A percentile compares a stretch with the other conserved stretches of the same genome.
Evolutionary conservation across 1,140 invertebrate species (phyloP).

Genomic region (Aphelinus certus): DNA sequence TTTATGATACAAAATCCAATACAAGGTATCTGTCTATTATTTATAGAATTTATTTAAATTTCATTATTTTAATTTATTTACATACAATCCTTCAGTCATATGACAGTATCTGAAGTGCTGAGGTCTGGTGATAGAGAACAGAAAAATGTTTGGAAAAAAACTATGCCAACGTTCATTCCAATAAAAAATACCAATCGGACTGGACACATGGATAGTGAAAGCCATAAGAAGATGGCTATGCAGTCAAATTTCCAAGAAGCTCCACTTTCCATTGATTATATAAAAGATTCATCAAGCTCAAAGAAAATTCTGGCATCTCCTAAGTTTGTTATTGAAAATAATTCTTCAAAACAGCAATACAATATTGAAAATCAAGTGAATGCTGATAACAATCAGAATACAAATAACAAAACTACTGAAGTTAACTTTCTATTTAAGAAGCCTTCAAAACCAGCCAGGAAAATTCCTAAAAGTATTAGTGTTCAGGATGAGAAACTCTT

Average conservation of each 20-base stretch:
- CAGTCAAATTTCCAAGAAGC: no score
- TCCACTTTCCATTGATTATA: no score
- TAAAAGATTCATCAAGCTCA: no score
- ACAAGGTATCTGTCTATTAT: slow-evolving; percentile 41
- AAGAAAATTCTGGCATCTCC: slow-evolving; percentile 23
- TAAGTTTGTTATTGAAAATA: slow-evolving; percentile 5
- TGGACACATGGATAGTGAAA: no score
- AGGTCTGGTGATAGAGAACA: not conserved
- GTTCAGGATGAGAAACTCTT: not conserved
- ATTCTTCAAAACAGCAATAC: not conserved
- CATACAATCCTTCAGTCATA: slow-evolving; percentile 31
- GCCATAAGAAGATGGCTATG: no score
- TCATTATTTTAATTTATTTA: slow-evolving; percentile 13
- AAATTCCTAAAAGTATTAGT: not conserved
- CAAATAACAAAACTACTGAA: not conserved
- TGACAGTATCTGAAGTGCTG: slow-evolving; percentile 25
- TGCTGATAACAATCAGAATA: not conserved
- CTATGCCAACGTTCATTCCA: not conserved
- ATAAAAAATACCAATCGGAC: no score
- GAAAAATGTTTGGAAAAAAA: slow-evolving; percentile 20
- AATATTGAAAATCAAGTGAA: not conserved
- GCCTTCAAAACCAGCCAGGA: not conserved
- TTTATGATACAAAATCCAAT: slow-evolving; percentile 42
- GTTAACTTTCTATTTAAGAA: slow-evolving; percentile 1
- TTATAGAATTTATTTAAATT: slow-evolving; percentile 4